These are phyloP conservation scores for Sebastes cheni DNA, from an alignment of 2,797 vertebrate genomes.

Conservation along the genomic window DNA sequence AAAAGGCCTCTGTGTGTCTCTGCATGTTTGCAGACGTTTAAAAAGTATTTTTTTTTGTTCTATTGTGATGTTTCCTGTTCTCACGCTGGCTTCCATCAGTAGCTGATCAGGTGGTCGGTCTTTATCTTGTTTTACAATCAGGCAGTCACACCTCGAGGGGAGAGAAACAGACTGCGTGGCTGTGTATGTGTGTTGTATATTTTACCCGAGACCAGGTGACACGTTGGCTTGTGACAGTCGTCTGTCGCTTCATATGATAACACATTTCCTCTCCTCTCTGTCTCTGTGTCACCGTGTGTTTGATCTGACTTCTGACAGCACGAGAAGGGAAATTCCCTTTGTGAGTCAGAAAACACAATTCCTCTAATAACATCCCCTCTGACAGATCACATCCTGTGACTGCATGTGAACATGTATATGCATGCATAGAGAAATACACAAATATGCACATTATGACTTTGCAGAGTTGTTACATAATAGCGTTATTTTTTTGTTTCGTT, in stretches of 20 bases:
- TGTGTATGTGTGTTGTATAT: background rate
- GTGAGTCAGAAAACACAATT: slow-evolving; percentile 43
- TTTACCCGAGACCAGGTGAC: slow-evolving; percentile 1
- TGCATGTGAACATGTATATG: background rate
- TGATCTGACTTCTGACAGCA: slow-evolving; percentile 24
- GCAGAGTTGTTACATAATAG: too few relatives aligned
- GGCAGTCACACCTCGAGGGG: slow-evolving; percentile 1
- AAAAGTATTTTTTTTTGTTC: background rate
- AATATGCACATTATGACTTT: background rate
- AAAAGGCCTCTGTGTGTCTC: background rate
- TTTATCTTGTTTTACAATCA: background rate
- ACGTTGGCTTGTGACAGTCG: slow-evolving; percentile 1
- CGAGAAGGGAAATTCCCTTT: slow-evolving; percentile 52
- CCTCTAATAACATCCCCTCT: slow-evolving; percentile 33
- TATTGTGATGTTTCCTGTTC: background rate
- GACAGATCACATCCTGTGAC: slow-evolving; percentile 43
- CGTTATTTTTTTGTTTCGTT: background rate
- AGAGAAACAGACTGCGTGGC: background rate
- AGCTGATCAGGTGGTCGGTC: background rate
- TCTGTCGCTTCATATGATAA: slow-evolving; percentile 2
- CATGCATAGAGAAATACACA: background rate
- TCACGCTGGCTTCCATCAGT: background rate
- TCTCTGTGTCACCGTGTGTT: slow-evolving; percentile 20
- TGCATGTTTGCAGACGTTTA: slow-evolving; percentile 4
- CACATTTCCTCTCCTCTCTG: background rate